phyloP scores from a whole-genome alignment of 2,797 vertebrate species.

The Lophotriccus pileatus region DNA sequence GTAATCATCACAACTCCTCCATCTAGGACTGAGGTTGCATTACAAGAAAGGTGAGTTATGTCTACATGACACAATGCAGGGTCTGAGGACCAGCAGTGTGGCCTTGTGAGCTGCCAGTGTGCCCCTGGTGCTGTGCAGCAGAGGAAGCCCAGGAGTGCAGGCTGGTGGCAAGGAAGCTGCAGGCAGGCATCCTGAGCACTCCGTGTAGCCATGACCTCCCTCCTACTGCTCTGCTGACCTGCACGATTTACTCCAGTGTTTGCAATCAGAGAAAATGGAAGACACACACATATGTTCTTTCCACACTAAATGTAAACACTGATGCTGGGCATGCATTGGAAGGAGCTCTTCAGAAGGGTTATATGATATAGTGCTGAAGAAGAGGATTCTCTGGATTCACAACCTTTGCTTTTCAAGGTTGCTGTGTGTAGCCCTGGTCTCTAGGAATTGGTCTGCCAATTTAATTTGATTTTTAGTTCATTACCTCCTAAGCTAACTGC shows the following conservation, averaged over 20 bases:
- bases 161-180: background rate
- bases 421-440: background rate
- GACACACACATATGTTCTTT: rapidly evolving
- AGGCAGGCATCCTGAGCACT: background rate
- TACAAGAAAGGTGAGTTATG: background rate
- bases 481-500: background rate
- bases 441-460: background rate
- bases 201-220: background rate
- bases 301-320: background rate
- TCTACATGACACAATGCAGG: background rate
- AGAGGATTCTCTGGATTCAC: background rate
- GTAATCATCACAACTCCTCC: background rate
- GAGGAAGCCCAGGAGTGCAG: background rate
- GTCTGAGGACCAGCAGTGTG: background rate
- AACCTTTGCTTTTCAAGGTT: background rate
- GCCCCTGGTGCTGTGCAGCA: background rate
- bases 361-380: background rate
- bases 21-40: background rate
- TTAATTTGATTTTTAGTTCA: background rate
- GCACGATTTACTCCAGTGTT: background rate
- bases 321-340: background rate
- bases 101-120: background rate
- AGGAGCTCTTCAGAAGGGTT: background rate
- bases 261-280: background rate
- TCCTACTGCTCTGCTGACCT: background rate